Conservation (phyloP, 2,888 invertebrate species). For the Chironomus tentans region DNA sequence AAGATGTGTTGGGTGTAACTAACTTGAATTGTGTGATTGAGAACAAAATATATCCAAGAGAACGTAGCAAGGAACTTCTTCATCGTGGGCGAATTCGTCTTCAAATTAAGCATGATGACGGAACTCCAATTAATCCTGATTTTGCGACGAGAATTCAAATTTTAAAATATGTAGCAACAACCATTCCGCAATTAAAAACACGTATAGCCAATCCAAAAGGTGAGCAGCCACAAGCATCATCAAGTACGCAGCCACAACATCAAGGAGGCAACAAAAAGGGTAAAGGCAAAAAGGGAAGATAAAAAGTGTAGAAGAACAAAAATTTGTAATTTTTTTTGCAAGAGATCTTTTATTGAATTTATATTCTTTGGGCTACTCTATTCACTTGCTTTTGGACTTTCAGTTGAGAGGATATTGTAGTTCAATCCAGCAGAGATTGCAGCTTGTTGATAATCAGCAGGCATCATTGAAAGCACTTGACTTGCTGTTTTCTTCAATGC, state of each 20-base stretch:
- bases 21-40: slow-evolving; percentile 83
- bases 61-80: slow-evolving; percentile 80
- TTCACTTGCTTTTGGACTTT: no score
- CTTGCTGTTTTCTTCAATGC: neutral
- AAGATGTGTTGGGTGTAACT: slow-evolving; percentile 78
- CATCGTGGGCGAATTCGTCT: slow-evolving; percentile 84
- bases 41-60: slow-evolving; percentile 84
- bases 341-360: neutral
- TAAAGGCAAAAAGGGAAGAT: slow-evolving; percentile 39
- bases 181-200: slow-evolving; percentile 84
- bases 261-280: slow-evolving; percentile 35
- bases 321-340: neutral
- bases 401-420: neutral
- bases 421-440: neutral
- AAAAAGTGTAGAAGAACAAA: neutral
- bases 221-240: slow-evolving; percentile 4
- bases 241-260: neutral
- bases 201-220: slow-evolving; percentile 46
- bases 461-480: neutral
- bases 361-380: no score
- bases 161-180: slow-evolving; percentile 66
- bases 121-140: slow-evolving; percentile 58
- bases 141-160: slow-evolving; percentile 69
- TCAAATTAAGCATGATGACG: slow-evolving; percentile 86
- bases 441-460: neutral